phyloP scores from a whole-genome alignment of 2,888 invertebrate genomes.

The Zootermopsis nevadensis region DNA sequence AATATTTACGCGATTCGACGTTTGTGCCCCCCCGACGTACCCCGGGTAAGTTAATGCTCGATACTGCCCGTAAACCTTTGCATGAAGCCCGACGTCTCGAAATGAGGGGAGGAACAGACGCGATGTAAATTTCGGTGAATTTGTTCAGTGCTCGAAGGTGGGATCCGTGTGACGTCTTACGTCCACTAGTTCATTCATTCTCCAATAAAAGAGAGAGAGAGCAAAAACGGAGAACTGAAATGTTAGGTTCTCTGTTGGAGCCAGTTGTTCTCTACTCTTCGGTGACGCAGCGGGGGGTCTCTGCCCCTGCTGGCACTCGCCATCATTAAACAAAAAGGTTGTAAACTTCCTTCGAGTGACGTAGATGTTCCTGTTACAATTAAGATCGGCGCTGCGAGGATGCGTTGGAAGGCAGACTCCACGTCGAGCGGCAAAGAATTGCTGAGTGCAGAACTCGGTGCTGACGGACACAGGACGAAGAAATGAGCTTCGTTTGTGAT shows the following conservation, averaged over 20 bases:
- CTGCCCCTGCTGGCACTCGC: neutral
- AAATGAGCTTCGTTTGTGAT: too few species aligned
- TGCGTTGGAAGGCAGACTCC: too few species aligned
- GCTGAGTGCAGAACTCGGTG: too few species aligned
- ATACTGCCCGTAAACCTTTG: neutral
- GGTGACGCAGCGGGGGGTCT: neutral
- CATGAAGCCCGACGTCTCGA: neutral
- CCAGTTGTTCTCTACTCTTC: neutral
- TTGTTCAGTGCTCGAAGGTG: neutral
- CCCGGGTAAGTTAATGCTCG: too few species aligned
- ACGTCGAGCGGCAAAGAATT: too few species aligned
- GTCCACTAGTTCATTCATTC: neutral
- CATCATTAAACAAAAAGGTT: too few species aligned
- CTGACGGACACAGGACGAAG: too few species aligned
- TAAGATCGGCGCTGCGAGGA: too few species aligned
- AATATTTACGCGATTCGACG: too few species aligned
- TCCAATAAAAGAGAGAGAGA: neutral
- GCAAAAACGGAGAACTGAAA: neutral
- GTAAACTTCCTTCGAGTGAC: too few species aligned
- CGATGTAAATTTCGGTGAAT: constrained; percentile 16
- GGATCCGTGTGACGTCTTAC: neutral
- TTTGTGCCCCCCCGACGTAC: too few species aligned
- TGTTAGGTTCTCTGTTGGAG: constrained; percentile 6
- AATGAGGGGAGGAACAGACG: neutral
- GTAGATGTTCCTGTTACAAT: too few species aligned